A percentile compares a stretch with the other conserved stretches of the same genome.
Evolutionary conservation across 2,797 vertebrate species (phyloP).

Genomic region (Myoxocephalus aenaeus): DNA sequence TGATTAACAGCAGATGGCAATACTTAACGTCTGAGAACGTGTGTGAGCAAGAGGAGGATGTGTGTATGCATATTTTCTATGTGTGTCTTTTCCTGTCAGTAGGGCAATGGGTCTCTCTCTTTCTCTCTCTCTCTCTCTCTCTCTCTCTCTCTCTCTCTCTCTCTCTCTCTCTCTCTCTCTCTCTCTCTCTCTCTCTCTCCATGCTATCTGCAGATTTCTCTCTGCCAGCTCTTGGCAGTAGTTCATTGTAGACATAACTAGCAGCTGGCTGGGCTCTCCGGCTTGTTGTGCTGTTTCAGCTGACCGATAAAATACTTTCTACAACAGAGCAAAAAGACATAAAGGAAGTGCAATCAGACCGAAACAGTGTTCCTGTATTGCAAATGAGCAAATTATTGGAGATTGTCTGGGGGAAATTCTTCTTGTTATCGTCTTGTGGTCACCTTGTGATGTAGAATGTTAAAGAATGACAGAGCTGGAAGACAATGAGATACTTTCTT

Average conservation of each 20-base stretch:
- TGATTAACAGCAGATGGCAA: constrained; percentile 60
- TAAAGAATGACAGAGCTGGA: not conserved
- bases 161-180: constrained; percentile 15
- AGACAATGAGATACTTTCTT: not conserved
- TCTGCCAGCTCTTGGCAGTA: constrained; percentile 45
- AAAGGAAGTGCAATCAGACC: constrained; percentile 8
- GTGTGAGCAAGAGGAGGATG: constrained; percentile 34
- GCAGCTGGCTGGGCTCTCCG: constrained; percentile 47
- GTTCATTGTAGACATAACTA: constrained; percentile 37
- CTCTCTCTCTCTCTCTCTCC: not conserved
- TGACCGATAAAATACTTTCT: constrained; percentile 46
- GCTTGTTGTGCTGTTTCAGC: constrained; percentile 46
- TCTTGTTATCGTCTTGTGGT: not conserved
- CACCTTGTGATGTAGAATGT: not conserved
- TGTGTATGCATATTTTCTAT: constrained; percentile 20
- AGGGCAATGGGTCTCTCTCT: constrained; percentile 58
- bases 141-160: too few species aligned
- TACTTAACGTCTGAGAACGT: constrained; percentile 34
- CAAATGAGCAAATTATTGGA: constrained; percentile 2
- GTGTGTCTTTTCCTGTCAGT: constrained; percentile 43
- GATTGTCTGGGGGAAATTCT: not conserved
- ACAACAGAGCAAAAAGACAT: constrained; percentile 25
- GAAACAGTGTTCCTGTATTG: not conserved
- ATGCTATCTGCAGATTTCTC: constrained; percentile 5
- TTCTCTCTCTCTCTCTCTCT: not conserved